Base-by-base conservation (phyloP, 2,888 invertebrate genomes). In the Epinotia ramella region DNA sequence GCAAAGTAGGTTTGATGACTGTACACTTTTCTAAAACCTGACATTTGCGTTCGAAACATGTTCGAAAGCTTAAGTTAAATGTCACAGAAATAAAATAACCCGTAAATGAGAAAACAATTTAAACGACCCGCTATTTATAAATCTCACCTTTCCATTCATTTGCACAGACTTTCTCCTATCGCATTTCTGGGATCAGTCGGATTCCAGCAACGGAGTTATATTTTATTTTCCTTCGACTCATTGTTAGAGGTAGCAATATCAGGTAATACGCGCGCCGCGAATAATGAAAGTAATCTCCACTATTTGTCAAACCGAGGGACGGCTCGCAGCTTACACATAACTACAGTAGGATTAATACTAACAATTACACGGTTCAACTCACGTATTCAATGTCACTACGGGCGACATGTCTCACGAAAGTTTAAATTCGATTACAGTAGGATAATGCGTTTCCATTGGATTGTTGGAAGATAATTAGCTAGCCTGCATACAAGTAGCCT, bases 221-320 rank as follows among this genome's bases (percentile, higher is more conserved):
- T 75, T 74, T 75, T 81, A 81, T 83, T 85, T 81, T 81, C 79
- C 81, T 80, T 76, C 77, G 70, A 81, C 84, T 86, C 85, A 87
- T 87, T 87, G 86, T 85, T 84, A 86, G 78, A 81, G 84, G 81
- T 78, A 78, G 84, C 83, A 84, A 86, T 87, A 86, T 84, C 84
- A 86, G 86, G 87, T 87, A 86, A 87, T 85, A 82, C 82, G 80
- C 81, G 79, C 78, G 79, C 81, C 79, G 80, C 80, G 77, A 79
- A 84, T 89, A 89, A 89, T 89, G 89, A 89, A 90, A 88, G 85
- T 86, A 89, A 90, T 87, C 86, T 85, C 79, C 78, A 84, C 89
- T 88, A 90, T 92, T 90, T 90, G 89, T 91, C 88, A 88, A 88
- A 83, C 83, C 82, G 84, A 84, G 82, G 79, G 79, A 75, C 77